Conservation (phyloP, 1,140 invertebrate genomes). For the Sycobia sp. region DNA sequence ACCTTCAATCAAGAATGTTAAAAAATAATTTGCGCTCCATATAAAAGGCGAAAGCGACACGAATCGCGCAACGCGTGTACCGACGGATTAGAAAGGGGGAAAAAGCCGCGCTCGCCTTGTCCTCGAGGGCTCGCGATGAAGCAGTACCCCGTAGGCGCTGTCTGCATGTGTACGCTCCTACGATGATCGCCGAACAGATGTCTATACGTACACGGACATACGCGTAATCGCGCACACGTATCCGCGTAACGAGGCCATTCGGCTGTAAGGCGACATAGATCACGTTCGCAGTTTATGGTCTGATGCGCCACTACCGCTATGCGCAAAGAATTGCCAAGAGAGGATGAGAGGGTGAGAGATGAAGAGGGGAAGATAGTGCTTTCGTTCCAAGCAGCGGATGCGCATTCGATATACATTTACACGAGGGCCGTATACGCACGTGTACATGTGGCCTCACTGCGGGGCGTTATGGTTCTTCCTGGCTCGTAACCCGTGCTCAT, state of each 20-base stretch:
- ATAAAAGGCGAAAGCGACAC: too few relatives aligned
- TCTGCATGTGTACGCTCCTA: too few relatives aligned
- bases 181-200: too few relatives aligned
- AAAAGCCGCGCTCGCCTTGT: too few relatives aligned
- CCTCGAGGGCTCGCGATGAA: too few relatives aligned
- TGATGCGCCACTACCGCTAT: constrained; percentile 54
- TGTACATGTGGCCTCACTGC: constrained; percentile 35
- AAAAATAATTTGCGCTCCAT: not conserved
- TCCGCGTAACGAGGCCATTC: constrained; percentile 34
- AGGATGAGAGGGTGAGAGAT: not conserved
- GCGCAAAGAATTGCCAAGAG: constrained; percentile 45
- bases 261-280: constrained; percentile 46
- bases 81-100: too few relatives aligned
- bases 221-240: not conserved
- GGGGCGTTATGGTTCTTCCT: constrained; percentile 59
- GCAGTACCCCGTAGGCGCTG: not conserved
- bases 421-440: constrained; percentile 30
- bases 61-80: too few relatives aligned
- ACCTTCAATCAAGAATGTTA: too few relatives aligned
- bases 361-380: constrained; percentile 17
- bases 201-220: not conserved
- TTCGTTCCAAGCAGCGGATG: not conserved
- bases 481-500: constrained; percentile 60
- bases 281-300: constrained; percentile 54
- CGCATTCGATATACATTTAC: not conserved